Conservation (phyloP, 2,113 vertebrate species). For the Struthidea cinerea region DNA sequence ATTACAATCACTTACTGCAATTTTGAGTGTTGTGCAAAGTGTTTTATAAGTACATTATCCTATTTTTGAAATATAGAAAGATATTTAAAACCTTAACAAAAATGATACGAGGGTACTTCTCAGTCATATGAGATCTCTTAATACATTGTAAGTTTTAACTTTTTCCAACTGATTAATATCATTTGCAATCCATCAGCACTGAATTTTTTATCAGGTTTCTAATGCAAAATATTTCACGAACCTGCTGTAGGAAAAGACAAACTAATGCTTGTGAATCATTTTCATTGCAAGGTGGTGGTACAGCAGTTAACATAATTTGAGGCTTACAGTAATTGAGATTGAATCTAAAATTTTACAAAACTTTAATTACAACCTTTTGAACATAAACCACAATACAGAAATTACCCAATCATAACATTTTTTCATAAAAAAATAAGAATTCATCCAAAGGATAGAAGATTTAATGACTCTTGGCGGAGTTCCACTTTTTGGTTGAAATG, state of each 20-base stretch:
- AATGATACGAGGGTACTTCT: slow-evolving; percentile 6
- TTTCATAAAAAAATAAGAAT: slow-evolving; percentile 62
- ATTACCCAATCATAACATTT: slow-evolving; percentile 62
- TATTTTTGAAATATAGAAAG: slow-evolving; percentile 57
- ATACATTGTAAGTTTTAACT: not conserved
- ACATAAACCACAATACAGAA: slow-evolving; percentile 45
- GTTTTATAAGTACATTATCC: slow-evolving; percentile 45
- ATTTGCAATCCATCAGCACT: not conserved
- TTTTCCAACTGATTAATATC: not conserved
- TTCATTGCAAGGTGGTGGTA: slow-evolving; percentile 14
- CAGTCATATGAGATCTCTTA: slow-evolving; percentile 16
- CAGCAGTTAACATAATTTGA: slow-evolving; percentile 11
- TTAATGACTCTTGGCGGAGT: slow-evolving; percentile 66
- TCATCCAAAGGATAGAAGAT: slow-evolving; percentile 62
- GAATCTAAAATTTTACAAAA: slow-evolving; percentile 44
- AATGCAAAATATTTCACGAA: not conserved
- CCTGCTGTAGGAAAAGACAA: not conserved
- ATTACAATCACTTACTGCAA: slow-evolving; percentile 60
- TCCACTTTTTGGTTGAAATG: slow-evolving; percentile 57
- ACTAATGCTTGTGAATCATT: not conserved
- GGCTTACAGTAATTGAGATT: slow-evolving; percentile 31
- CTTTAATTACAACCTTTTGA: slow-evolving; percentile 60
- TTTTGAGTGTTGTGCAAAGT: slow-evolving; percentile 50
- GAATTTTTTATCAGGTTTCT: not conserved
- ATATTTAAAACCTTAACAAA: slow-evolving; percentile 57